Percentiles rank a stretch among this genome's conserved stretches.
Evolutionary conservation across 2,888 invertebrate genomes (phyloP).

Genomic region (Cantharis lateralis): DNA sequence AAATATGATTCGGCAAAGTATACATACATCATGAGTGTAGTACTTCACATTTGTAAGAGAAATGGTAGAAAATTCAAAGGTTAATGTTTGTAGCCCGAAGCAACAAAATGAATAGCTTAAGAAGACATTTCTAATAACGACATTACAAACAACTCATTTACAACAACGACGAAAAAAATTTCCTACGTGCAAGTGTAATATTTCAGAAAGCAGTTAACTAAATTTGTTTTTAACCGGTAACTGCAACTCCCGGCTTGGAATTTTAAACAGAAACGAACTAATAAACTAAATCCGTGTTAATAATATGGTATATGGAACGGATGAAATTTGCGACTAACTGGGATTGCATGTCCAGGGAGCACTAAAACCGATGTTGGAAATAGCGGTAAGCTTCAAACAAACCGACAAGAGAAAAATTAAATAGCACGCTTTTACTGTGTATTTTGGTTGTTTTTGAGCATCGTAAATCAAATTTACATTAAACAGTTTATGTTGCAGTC

Average conservation of each 20-base stretch:
- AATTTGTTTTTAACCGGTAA: background rate
- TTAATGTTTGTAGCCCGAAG: background rate
- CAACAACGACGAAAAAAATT: background rate
- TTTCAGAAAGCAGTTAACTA: background rate
- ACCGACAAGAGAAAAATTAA: conserved; percentile 30
- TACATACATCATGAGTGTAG: background rate
- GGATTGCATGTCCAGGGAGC: conserved; percentile 18
- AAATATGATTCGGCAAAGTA: background rate
- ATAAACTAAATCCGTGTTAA: conserved; percentile 17
- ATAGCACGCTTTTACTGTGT: conserved; percentile 29
- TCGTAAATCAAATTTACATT: conserved; percentile 34
- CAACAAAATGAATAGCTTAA: background rate
- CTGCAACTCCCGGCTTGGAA: background rate
- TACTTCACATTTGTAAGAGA: background rate
- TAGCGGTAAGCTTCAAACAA: conserved; percentile 28
- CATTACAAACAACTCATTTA: background rate
- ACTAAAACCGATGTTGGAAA: conserved; percentile 21
- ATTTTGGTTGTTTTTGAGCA: conserved; percentile 30
- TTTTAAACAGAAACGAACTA: conserved; percentile 9
- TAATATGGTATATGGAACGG: conserved; percentile 21
- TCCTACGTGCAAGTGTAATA: background rate
- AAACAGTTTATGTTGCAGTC: conserved; percentile 28
- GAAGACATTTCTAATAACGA: background rate
- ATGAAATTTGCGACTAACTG: conserved; percentile 20
- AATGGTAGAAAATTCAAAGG: background rate